Conservation (phyloP, 2,797 vertebrate genomes). For the Diceros bicornis region DNA sequence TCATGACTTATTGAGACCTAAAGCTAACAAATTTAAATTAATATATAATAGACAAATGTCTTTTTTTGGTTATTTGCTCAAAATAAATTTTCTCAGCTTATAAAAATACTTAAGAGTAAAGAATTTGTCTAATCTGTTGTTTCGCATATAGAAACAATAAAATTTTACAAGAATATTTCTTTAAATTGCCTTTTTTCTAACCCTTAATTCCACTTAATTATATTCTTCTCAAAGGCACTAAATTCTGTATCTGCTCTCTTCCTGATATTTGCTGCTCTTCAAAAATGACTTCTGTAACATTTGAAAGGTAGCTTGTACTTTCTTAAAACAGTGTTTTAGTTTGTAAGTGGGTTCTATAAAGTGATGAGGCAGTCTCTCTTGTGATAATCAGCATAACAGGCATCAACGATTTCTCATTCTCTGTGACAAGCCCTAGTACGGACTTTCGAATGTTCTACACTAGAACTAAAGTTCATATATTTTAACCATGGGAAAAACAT, state of each 20-base stretch:
- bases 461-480: constrained; percentile 76
- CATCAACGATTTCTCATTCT: constrained; percentile 73
- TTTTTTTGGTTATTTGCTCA: constrained; percentile 85
- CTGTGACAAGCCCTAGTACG: constrained; percentile 77
- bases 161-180: constrained; percentile 83
- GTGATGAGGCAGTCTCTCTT: constrained; percentile 68
- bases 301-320: constrained; percentile 80
- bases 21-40: constrained; percentile 89
- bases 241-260: constrained; percentile 87
- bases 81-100: constrained; percentile 80
- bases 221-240: constrained; percentile 90
- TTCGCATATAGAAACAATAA: constrained; percentile 76
- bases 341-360: constrained; percentile 42
- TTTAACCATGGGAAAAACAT: constrained; percentile 78
- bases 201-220: constrained; percentile 83
- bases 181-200: constrained; percentile 81
- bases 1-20: constrained; percentile 87
- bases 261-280: constrained; percentile 84
- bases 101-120: constrained; percentile 82
- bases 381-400: constrained; percentile 58
- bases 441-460: constrained; percentile 66
- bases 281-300: constrained; percentile 80
- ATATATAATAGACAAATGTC: constrained; percentile 81
- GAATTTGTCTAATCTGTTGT: constrained; percentile 78
- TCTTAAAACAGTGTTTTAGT: constrained; percentile 73